These are phyloP conservation scores for Coenonympha glycerion DNA, from an alignment of 2,888 invertebrate genomes.

Conservation along the genomic window DNA sequence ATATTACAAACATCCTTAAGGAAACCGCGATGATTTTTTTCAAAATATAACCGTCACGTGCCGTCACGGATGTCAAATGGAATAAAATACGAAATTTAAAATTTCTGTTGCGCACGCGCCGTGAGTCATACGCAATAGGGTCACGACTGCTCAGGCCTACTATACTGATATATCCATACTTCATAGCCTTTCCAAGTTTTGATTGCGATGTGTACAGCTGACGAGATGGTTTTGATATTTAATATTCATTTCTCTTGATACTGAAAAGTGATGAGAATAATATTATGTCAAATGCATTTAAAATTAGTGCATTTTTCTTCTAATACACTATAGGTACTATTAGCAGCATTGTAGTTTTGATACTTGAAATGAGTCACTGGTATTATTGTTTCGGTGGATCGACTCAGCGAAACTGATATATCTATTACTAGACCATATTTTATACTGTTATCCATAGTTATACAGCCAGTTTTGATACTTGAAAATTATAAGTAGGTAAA, in stretches of 20 bases:
- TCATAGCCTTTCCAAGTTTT: slow-evolving; percentile 56
- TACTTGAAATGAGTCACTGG: slow-evolving; percentile 3
- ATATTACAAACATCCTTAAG: neutral
- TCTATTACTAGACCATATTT: neutral
- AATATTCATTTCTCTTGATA: neutral
- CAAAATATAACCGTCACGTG: slow-evolving; percentile 25
- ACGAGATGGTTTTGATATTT: slow-evolving; percentile 40
- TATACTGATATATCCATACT: slow-evolving; percentile 41
- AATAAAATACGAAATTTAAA: slow-evolving; percentile 64
- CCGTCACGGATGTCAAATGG: slow-evolving; percentile 34
- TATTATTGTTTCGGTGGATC: neutral
- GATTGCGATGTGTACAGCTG: slow-evolving; percentile 51
- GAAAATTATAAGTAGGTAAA: neutral
- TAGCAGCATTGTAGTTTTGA: neutral
- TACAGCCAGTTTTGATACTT: neutral
- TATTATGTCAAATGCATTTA: neutral
- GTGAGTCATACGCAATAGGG: slow-evolving; percentile 73
- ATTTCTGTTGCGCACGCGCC: slow-evolving; percentile 68
- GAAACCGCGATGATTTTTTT: slow-evolving; percentile 11
- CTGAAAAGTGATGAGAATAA: neutral
- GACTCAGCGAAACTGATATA: neutral
- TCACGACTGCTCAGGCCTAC: slow-evolving; percentile 54
- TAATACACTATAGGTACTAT: neutral
- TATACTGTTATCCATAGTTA: neutral
- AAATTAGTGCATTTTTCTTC: neutral